Evolutionary conservation across 2,888 invertebrate genomes (phyloP), one percentile per base, ranked within the genome.

Genomic region (Habroteleia sp.): DNA sequence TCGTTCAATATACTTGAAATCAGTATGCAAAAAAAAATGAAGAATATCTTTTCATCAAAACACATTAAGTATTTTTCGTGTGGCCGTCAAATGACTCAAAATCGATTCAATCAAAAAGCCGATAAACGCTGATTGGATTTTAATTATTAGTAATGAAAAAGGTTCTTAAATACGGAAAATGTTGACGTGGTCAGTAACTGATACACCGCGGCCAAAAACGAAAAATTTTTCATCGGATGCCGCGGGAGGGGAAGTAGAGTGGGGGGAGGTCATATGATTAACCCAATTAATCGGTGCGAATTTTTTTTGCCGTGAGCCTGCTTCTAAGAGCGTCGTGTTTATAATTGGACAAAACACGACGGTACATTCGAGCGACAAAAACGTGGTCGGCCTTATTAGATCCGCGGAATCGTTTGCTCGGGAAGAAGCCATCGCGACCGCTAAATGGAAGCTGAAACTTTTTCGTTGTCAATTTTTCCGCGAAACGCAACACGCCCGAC

Each of bases 401-500:
- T 44, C 27, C 14, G 44, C 44, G 44, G 14, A 29, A 46, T 46
- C 31, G 46, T 8, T 11, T 5, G 29, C 10, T 6, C 25, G 42
- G 13, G 42, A 42, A 29, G 10, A 29, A 2, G 29, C 25, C 25
- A 7, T 20, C 33, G 50, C 33, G 50, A 23, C 50, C 20, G 33
- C n/a, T 11, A 14, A 13, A 50, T 35, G 23, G 20, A 20, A 23
- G 3, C 13, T 11, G 13, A 3, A 2, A 8, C 17, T 46, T 46
- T 35, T 50, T 4, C 13, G 27, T 11, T 13, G 37, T 29, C 39
- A 41, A 56, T 56, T 56, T 56, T 56, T 31, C 31, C 41, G 56
- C 6, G 56, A 13, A 56, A 42, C 56, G 31, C 31, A 56, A 56
- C 20, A 20, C 42, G 56, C 41, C 42, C 58, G 58, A 42, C 58